A percentile compares a stretch with the other conserved stretches of the same genome.
phyloP scores from a whole-genome alignment of 2,797 vertebrate genomes.

The Mionectes olivaceus region DNA sequence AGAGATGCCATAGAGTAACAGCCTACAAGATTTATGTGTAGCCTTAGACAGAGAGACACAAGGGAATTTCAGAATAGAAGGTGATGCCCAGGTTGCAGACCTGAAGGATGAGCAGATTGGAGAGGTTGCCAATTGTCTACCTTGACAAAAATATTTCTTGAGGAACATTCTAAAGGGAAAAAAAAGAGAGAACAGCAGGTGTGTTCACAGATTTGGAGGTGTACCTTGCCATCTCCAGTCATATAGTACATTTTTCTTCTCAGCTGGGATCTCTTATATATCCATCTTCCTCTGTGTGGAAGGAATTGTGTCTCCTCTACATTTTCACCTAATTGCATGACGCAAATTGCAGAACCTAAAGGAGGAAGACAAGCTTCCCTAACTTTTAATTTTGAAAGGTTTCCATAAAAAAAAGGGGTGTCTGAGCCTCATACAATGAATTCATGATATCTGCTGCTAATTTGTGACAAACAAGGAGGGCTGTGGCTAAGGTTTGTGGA shows the following conservation, averaged over 20 bases:
- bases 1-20: neutral
- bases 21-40: neutral
- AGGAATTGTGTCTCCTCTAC: neutral
- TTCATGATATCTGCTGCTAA: neutral
- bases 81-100: neutral
- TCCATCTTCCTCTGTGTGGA: neutral
- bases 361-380: neutral
- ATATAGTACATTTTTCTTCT: neutral
- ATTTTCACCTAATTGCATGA: neutral
- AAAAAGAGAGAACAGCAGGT: neutral
- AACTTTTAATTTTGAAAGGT: neutral
- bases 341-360: neutral
- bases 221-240: neutral
- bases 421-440: neutral
- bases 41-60: neutral
- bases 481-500: neutral
- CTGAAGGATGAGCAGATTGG: neutral
- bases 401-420: neutral
- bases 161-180: neutral
- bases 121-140: neutral
- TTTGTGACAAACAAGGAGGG: neutral
- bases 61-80: neutral
- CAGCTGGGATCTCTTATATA: neutral
- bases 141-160: neutral
- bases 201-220: neutral